Base-by-base conservation (phyloP, 2,797 vertebrate species). In the Pangasius djambal region DNA sequence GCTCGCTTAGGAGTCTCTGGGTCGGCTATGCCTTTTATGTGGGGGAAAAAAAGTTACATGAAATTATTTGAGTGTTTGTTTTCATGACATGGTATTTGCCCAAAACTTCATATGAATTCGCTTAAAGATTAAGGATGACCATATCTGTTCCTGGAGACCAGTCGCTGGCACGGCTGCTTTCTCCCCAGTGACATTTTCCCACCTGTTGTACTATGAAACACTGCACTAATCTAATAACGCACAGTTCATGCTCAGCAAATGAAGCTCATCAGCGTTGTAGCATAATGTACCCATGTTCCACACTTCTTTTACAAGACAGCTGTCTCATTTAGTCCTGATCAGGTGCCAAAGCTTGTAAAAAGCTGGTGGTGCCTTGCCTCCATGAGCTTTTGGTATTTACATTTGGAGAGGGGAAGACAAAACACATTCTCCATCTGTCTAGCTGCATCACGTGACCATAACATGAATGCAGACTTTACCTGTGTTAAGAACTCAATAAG, bases 341-440 rank as follows among this genome's bases (percentile, higher is more conserved):
- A 44, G 55, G 57, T 40, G 55, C 57, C 85, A 87, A 65, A 67
- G 69, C 85, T 87, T 65, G 40, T 79, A 20, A 72, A 40, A 65
- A 83, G 22, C 57, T 50, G 10, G 25, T 34, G 25, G 22, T 52
- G 78, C 65, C 25, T 83, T 57, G 40, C 16, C 75, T 72, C 88
- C 77, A 69, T 61, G 50, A 81, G 55, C 85, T 52, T 74, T 75
- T 72, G 84, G 31, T 65, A 89, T 83, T 86, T 74, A 86, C 77
- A 87, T 57, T 87, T 52, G 28, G 79, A 77, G 16, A 84, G 81
- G 28, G 34, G 55, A 65, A 57, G 59, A 69, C 63, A 69, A 69
- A 79, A 85, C 48, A 88, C 83, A 57, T 48, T 85, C 63, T 86
- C 75, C 75, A 89, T 89, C 75, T 86, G 74, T 86, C 83, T 31